Evolutionary conservation across 2,797 vertebrate genomes (phyloP).

Genomic region (Leucoraja ocellata): DNA sequence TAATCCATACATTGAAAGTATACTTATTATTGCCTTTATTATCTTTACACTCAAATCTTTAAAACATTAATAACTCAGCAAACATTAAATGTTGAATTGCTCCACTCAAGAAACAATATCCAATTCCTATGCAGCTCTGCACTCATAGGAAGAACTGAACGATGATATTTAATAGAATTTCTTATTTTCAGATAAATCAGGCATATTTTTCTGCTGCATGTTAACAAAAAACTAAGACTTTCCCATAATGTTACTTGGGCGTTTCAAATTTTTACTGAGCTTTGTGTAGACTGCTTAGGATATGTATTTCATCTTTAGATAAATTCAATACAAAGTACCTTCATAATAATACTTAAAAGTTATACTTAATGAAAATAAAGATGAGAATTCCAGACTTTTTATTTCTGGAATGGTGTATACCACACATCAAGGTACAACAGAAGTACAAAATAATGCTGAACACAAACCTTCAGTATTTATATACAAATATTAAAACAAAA

Average conservation of each 20-base stretch:
- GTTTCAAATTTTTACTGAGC: neutral
- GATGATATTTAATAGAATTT: neutral
- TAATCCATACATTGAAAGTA: neutral
- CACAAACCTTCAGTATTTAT: slow-evolving; percentile 75
- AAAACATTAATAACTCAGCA: neutral
- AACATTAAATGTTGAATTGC: neutral
- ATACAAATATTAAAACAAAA: slow-evolving; percentile 92
- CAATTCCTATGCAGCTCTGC: neutral
- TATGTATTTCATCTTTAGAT: neutral
- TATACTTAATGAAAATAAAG: slow-evolving; percentile 43
- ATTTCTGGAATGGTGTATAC: slow-evolving; percentile 98
- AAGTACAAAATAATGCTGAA: slow-evolving; percentile 99
- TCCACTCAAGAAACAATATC: neutral
- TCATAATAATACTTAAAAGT: neutral
- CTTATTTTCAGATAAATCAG: neutral
- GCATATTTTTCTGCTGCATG: neutral
- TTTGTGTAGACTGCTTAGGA: neutral
- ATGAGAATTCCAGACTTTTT: slow-evolving; percentile 89
- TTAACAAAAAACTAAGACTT: too few relatives aligned
- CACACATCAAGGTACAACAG: slow-evolving; percentile 99
- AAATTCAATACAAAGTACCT: neutral
- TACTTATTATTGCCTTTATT: neutral
- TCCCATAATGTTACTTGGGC: neutral
- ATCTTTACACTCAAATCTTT: neutral
- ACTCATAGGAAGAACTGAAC: neutral